Percentiles rank a stretch among this genome's conserved stretches.
These are phyloP conservation scores for Drosophila orosa DNA, from an alignment of 1,140 invertebrate genomes.

Conservation along the genomic window DNA sequence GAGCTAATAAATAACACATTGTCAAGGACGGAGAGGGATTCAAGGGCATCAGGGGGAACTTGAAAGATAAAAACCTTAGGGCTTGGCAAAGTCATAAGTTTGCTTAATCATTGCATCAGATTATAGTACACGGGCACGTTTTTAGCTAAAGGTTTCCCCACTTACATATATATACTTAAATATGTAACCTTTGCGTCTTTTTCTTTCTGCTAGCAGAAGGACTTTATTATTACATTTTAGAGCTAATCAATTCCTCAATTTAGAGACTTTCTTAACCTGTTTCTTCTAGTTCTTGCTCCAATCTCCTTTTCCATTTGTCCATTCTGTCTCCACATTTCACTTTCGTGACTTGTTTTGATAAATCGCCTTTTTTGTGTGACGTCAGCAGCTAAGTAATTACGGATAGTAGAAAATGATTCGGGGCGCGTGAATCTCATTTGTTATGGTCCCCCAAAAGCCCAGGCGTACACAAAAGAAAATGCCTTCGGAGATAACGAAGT, in stretches of 20 bases:
- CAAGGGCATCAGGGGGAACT: neutral
- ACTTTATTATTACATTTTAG: neutral
- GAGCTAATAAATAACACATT: conserved; percentile 26
- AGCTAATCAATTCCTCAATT: too few relatives aligned
- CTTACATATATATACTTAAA: neutral
- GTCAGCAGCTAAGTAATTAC: conserved; percentile 20
- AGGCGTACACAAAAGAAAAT: conserved; percentile 26
- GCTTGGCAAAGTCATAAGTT: conserved; percentile 11
- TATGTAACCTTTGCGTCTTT: neutral
- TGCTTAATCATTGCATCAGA: conserved; percentile 11
- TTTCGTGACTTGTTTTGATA: conserved; percentile 37
- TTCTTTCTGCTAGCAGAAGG: too few relatives aligned
- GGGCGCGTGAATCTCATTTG: conserved; percentile 60
- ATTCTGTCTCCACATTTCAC: conserved; percentile 3
- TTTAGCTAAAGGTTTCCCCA: neutral
- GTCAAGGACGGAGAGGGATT: conserved; percentile 2
- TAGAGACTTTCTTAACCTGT: neutral
- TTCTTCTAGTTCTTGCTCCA: neutral
- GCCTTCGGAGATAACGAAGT: conserved; percentile 11
- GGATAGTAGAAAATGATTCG: conserved; percentile 3
- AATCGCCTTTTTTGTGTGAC: conserved; percentile 53
- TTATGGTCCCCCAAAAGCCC: conserved; percentile 41
- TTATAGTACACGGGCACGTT: neutral
- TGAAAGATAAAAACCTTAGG: conserved; percentile 10
- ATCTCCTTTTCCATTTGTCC: neutral